These are phyloP conservation scores for Palloptera scutellata DNA, from an alignment of 2,888 invertebrate species.

Conservation along the genomic window DNA sequence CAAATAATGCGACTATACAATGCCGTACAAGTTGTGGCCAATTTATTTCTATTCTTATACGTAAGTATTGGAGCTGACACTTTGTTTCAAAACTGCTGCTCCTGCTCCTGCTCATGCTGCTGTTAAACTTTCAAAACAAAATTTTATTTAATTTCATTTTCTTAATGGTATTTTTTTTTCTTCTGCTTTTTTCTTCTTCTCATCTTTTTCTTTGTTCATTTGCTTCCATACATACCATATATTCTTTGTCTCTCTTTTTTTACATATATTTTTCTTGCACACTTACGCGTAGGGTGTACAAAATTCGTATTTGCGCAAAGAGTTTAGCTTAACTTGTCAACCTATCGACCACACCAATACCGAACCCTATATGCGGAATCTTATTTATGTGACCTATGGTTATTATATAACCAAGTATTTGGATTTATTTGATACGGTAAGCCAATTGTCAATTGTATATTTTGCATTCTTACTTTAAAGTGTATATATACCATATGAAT, in stretches of 20 bases:
- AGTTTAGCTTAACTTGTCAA: conserved; percentile 55
- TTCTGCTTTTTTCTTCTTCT: conserved; percentile 20
- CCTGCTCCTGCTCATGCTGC: not conserved
- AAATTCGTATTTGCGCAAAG: conserved; percentile 48
- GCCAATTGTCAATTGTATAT: conserved; percentile 28
- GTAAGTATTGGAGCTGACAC: conserved; percentile 42
- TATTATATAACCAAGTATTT: conserved; percentile 76
- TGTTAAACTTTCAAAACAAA: not conserved
- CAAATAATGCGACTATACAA: conserved; percentile 74
- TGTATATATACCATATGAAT: too few relatives aligned
- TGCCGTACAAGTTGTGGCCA: conserved; percentile 66
- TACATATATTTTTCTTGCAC: conserved; percentile 6
- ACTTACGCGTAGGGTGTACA: conserved; percentile 40
- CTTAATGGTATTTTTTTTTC: conserved; percentile 26
- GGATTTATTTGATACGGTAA: conserved; percentile 76
- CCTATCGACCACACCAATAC: conserved; percentile 49
- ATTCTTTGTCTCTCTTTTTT: conserved; percentile 16
- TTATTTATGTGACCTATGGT: conserved; percentile 67
- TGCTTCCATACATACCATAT: conserved; percentile 1
- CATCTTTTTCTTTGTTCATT: not conserved
- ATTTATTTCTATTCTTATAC: conserved; percentile 35
- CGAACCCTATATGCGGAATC: conserved; percentile 60
- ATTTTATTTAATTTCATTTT: conserved; percentile 28
- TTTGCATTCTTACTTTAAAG: too few relatives aligned
- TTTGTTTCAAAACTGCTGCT: not conserved